phyloP scores from a whole-genome alignment of 2,888 invertebrate genomes.

The Epsilonema sp. region DNA sequence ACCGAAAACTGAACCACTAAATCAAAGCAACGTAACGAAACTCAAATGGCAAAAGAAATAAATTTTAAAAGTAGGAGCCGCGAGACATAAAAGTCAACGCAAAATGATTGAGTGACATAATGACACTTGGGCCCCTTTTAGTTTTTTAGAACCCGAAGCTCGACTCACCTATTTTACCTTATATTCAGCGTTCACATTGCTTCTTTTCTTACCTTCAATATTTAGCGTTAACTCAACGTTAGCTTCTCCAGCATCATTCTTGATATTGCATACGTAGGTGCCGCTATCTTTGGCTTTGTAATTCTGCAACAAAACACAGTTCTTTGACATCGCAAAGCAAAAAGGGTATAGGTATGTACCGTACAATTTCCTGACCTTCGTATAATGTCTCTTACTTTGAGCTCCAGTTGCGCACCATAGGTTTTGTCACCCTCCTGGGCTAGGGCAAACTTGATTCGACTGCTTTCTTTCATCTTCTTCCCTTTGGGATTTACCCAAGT shows the following conservation, averaged over 20 bases:
- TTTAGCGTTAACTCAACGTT: slow-evolving; percentile 91
- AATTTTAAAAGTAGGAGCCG: too few relatives aligned
- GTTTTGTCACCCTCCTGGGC: slow-evolving; percentile 21
- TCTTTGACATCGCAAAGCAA: too few relatives aligned
- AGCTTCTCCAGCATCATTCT: slow-evolving; percentile 83
- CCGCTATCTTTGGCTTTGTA: slow-evolving; percentile 40
- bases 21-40: too few relatives aligned
- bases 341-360: background rate
- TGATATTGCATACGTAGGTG: slow-evolving; percentile 90
- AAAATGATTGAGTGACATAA: background rate
- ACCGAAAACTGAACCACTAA: too few relatives aligned
- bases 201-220: slow-evolving; percentile 62
- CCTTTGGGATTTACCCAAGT: slow-evolving; percentile 29
- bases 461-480: slow-evolving; percentile 30
- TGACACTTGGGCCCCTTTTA: too few relatives aligned
- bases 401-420: slow-evolving; percentile 24
- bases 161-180: background rate
- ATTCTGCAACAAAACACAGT: slow-evolving; percentile 17
- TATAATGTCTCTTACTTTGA: slow-evolving; percentile 21
- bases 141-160: background rate
- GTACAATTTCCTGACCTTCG: background rate
- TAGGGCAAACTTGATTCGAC: slow-evolving; percentile 25
- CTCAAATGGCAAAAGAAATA: too few relatives aligned
- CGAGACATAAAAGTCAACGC: background rate
- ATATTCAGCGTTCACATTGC: background rate